Percentiles rank a stretch among this genome's conserved stretches.
These are phyloP conservation scores for Zeuzera pyrina DNA, from an alignment of 2,888 invertebrate genomes.

Conservation along the genomic window DNA sequence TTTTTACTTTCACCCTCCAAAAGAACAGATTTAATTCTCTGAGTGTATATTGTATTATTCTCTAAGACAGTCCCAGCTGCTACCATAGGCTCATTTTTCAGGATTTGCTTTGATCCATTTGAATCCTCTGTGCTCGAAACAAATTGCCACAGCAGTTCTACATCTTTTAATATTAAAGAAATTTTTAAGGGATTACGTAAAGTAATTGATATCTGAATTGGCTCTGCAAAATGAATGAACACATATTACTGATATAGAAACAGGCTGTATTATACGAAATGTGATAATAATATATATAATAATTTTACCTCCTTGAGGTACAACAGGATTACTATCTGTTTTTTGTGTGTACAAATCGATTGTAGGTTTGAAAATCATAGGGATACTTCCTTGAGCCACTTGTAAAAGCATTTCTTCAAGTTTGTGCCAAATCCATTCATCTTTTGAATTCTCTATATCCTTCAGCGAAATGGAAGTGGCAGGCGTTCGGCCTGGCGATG, in stretches of 20 bases:
- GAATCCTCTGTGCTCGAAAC: conserved; percentile 26
- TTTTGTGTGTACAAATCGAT: conserved; percentile 80
- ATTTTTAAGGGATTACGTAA: conserved; percentile 85
- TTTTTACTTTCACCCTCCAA: conserved; percentile 75
- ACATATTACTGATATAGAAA: not conserved
- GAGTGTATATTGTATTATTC: conserved; percentile 66
- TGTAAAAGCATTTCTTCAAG: conserved; percentile 85
- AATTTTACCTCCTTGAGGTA: conserved; percentile 78
- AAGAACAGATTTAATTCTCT: conserved; percentile 67
- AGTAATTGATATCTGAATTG: conserved; percentile 83
- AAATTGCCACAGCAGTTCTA: conserved; percentile 83
- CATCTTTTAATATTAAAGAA: conserved; percentile 77
- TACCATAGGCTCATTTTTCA: conserved; percentile 46
- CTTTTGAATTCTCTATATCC: conserved; percentile 31
- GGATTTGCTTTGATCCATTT: conserved; percentile 23
- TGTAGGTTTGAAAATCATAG: conserved; percentile 85
- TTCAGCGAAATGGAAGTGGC: conserved; percentile 66
- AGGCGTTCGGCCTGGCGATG: conserved; percentile 68
- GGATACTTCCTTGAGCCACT: conserved; percentile 77
- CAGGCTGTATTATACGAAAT: not conserved
- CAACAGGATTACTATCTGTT: conserved; percentile 79
- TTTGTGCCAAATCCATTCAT: conserved; percentile 75
- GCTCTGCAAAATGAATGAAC: conserved; percentile 70
- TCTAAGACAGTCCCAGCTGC: conserved; percentile 37
- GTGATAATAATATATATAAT: too few species aligned